Evolutionary conservation across 1,140 invertebrate species (phyloP), one percentile per base, ranked within the genome.

Genomic region (Cotesia chilonis): DNA sequence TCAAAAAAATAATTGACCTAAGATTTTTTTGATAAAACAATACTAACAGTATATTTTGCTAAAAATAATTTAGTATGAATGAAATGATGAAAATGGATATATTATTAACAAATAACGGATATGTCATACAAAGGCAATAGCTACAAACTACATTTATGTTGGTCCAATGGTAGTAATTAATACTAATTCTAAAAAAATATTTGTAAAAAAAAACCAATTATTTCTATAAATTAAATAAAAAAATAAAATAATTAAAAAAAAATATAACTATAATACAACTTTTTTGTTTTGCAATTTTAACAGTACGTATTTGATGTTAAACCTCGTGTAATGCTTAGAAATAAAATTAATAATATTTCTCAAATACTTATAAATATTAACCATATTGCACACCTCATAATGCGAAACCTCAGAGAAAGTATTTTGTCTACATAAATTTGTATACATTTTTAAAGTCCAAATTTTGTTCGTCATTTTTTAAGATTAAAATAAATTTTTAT

Each of bases 101-200:
- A 61, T 65, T 5, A 71, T 72, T 57, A 66, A 65, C 66, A 41
- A 35, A 67, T 52, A 60, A 75, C 72, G 77, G 80, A 81, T 81
- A 82, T 82, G 79, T 82, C 20, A 66, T 72, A 52, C 74, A 74
- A 81, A 81, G 78, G 79, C 79, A 63, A 77, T 74, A 78, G 47
- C 70, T 75, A 74, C 71, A 70, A 77, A 72, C 66, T 79, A 77
- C 73, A 68, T 79, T 78, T 14, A 61, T 76, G 74, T 82, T 82
- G 80, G 79, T 82, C 80, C 80, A 72, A 82, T 81, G 57, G 71
- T 79, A 72, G 70, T 76, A 79, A 75, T 65, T 73, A 59, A 73
- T 77, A 52, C 64, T 72, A 75, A 75, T 55, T 28, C 41, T 65
- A 54, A 75, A 60, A 67, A 68, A 61, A 68, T 68, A 69, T 47